Evolutionary conservation across 2,113 vertebrate species (phyloP), one percentile per base, ranked within the genome.

Genomic region (Ammodytes marinus): DNA sequence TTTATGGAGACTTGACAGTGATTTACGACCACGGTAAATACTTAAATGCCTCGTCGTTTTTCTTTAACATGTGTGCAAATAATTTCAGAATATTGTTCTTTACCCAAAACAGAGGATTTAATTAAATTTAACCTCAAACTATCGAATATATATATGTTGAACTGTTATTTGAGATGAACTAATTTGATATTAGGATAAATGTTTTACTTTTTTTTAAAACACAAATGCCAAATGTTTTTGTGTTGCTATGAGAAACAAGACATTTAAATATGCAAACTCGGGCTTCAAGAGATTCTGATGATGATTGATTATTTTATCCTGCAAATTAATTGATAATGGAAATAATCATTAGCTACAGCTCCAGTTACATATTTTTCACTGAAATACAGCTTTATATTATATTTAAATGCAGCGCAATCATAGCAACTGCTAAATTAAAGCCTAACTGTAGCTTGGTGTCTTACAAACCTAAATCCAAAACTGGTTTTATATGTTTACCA

Each of bases 1-100:
- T 71, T 84, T 47, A 60, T 72, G 60, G 55, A 11, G 19, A 42
- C 35, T 17, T 78, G 70, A 86, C 77, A 84, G 72, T 69, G 67
- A 86, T 69, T 68, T 57, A 61, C 19, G n/a, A 68, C n/a, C 17
- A 53, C 6, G 19, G 61, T 43, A 55, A 67, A 79, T 55, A 68
- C 69, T 64, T 52, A 53, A 14, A 35, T 69, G 45, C 35, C 39
- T 65, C 7, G 12, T 7, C 4, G 9, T 68, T 70, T 77, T 61
- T 65, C 14, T 69, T 73, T 69, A 72, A 66, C 37, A 17, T 55
- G 45, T 43, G 37, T 27, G 27, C 15, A 19, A 59, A 65, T 50
- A 12, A 46, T 72, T 79, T 79, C 39, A 64, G 53, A 60, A 1
- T 37, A 59, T 15, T 74, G 35, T 67, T 54, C 2, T 42, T 9